Conservation (phyloP, 2,888 invertebrate species). For the Selenia dentaria region DNA sequence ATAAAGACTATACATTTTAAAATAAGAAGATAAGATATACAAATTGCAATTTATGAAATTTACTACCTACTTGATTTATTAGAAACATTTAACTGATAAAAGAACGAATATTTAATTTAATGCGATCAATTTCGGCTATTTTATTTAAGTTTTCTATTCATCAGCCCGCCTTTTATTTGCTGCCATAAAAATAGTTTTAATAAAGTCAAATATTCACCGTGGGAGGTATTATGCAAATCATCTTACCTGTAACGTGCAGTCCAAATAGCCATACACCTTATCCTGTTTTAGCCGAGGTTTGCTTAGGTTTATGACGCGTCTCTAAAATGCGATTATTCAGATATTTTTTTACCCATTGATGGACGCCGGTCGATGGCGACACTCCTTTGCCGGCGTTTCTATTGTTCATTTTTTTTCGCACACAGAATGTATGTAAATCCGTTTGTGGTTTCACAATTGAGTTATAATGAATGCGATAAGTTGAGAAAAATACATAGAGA, state of each 20-base stretch:
- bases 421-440: slow-evolving; percentile 25
- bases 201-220: slow-evolving; percentile 59
- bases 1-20: not conserved
- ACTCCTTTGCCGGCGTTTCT: slow-evolving; percentile 40
- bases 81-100: not conserved
- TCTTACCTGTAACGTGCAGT: slow-evolving; percentile 74
- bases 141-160: slow-evolving; percentile 17
- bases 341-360: slow-evolving; percentile 43
- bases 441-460: slow-evolving; percentile 33
- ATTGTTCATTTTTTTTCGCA: slow-evolving; percentile 25
- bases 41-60: not conserved
- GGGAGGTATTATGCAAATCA: slow-evolving; percentile 82
- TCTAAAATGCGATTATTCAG: slow-evolving; percentile 74
- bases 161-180: slow-evolving; percentile 32
- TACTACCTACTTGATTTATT: not conserved
- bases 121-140: not conserved
- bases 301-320: slow-evolving; percentile 78
- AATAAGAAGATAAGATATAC: not conserved
- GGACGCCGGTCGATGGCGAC: slow-evolving; percentile 64
- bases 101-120: too few relatives aligned
- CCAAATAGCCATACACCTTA: slow-evolving; percentile 68
- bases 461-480: slow-evolving; percentile 22
- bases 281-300: slow-evolving; percentile 59
- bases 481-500: slow-evolving; percentile 24
- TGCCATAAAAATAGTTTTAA: slow-evolving; percentile 44